These are phyloP conservation scores for Schizotus pectinicornis DNA, from an alignment of 2,888 invertebrate genomes.

Conservation along the genomic window DNA sequence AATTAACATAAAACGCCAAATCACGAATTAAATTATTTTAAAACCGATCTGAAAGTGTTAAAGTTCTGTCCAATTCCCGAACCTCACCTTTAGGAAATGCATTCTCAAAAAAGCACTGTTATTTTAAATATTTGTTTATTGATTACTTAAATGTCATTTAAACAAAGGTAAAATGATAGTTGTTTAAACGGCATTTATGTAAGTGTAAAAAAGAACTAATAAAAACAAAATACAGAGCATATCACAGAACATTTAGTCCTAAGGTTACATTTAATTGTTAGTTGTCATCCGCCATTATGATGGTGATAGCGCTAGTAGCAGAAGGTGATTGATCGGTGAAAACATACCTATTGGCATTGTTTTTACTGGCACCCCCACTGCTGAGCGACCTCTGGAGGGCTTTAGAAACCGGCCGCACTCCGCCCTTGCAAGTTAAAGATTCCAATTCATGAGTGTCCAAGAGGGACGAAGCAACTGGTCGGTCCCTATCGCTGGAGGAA, in stretches of 20 bases:
- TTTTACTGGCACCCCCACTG: slow-evolving; percentile 52
- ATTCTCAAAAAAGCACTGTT: neutral
- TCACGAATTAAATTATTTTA: too few relatives aligned
- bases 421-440: slow-evolving; percentile 52
- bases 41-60: too few relatives aligned
- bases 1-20: too few relatives aligned
- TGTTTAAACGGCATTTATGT: slow-evolving; percentile 33
- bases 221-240: slow-evolving; percentile 41
- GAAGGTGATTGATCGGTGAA: slow-evolving; percentile 54
- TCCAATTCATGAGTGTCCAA: slow-evolving; percentile 66
- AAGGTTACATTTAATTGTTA: slow-evolving; percentile 54
- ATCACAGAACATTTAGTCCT: slow-evolving; percentile 55
- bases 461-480: slow-evolving; percentile 40
- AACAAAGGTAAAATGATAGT: slow-evolving; percentile 29
- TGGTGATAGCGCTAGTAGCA: slow-evolving; percentile 70
- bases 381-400: slow-evolving; percentile 43
- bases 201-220: slow-evolving; percentile 33
- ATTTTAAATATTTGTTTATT: slow-evolving; percentile 24
- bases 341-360: slow-evolving; percentile 62
- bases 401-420: slow-evolving; percentile 38
- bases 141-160: slow-evolving; percentile 32
- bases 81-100: too few relatives aligned
- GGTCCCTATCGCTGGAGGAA: slow-evolving; percentile 37
- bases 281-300: slow-evolving; percentile 67
- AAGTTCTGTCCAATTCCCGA: too few relatives aligned